Conservation (phyloP, 1,140 invertebrate species). For the Anastatus disparis region DNA sequence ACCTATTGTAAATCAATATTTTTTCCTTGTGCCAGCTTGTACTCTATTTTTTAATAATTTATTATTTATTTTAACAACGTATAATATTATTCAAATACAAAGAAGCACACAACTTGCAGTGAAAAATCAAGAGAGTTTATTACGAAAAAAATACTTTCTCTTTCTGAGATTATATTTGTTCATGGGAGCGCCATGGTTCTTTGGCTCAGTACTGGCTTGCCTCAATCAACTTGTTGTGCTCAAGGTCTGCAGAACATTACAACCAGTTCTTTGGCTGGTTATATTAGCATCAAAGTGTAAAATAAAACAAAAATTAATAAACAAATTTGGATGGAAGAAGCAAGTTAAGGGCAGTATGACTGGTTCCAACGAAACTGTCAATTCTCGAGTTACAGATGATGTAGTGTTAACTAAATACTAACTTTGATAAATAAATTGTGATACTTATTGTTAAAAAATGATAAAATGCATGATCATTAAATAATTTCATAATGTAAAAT, state of each 20-base stretch:
- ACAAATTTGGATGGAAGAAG: not conserved
- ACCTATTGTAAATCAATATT: conserved; percentile 51
- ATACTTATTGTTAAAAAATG: too few relatives aligned
- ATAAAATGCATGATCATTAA: too few relatives aligned
- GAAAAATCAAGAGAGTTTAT: conserved; percentile 42
- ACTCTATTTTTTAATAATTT: conserved; percentile 54
- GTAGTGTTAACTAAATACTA: too few relatives aligned
- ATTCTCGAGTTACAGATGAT: too few relatives aligned
- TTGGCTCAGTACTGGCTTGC: conserved; percentile 51
- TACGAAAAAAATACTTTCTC: conserved; percentile 52
- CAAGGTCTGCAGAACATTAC: conserved; percentile 52
- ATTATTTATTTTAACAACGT: conserved; percentile 53
- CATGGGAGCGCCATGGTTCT: conserved; percentile 60
- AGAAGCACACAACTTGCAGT: conserved; percentile 51
- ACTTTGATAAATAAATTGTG: too few relatives aligned
- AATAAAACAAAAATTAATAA: conserved; percentile 27
- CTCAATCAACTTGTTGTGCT: conserved; percentile 50
- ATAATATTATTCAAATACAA: conserved; percentile 51
- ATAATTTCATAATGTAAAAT: too few relatives aligned
- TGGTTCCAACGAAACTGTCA: not conserved
- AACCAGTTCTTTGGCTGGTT: conserved; percentile 54
- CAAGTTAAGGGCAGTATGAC: not conserved
- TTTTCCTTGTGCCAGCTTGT: conserved; percentile 50
- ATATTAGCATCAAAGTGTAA: conserved; percentile 44
- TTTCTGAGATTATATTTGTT: conserved; percentile 55